Conservation (phyloP, 1,140 invertebrate genomes). For the Drosophila seguyi region DNA sequence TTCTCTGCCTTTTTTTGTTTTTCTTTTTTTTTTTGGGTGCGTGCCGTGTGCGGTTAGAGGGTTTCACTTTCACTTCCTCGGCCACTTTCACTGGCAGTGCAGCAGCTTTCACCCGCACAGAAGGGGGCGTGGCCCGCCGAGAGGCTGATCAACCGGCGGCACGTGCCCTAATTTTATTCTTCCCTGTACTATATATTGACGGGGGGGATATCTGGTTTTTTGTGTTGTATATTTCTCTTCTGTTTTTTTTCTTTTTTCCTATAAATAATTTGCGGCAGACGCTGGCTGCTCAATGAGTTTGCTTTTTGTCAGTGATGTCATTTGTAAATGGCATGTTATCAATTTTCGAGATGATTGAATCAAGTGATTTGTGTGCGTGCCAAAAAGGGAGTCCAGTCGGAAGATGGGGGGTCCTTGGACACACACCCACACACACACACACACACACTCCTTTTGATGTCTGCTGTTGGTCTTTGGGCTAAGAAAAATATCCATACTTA, state of each 20-base stretch:
- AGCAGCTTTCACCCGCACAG: conserved; percentile 61
- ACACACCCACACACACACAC: conserved; percentile 10
- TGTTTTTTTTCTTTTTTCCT: conserved; percentile 36
- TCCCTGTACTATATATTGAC: not conserved
- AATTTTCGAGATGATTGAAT: conserved; percentile 85
- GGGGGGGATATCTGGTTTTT: conserved; percentile 38
- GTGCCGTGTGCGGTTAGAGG: conserved; percentile 66
- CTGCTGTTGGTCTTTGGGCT: conserved; percentile 76
- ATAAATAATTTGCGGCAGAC: conserved; percentile 82
- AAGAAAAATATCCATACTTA: conserved; percentile 29
- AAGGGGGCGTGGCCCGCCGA: conserved; percentile 22
- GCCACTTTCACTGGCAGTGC: conserved; percentile 48
- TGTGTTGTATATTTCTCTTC: conserved; percentile 61
- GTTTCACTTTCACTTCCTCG: conserved; percentile 73
- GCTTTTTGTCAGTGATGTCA: conserved; percentile 76
- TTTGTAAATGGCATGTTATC: conserved; percentile 85
- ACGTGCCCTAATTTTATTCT: conserved; percentile 76
- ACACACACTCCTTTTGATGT: conserved; percentile 54
- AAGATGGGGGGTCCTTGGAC: not conserved
- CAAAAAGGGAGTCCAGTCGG: conserved; percentile 41
- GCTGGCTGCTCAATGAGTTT: conserved; percentile 68
- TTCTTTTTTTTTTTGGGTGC: conserved; percentile 50
- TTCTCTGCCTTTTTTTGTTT: conserved; percentile 13
- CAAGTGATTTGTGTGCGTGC: conserved; percentile 83
- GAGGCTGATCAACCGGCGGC: conserved; percentile 74